Evolutionary conservation across 2,888 invertebrate genomes (phyloP), one percentile per base, ranked within the genome.

Genomic region (Trichacis sp.): DNA sequence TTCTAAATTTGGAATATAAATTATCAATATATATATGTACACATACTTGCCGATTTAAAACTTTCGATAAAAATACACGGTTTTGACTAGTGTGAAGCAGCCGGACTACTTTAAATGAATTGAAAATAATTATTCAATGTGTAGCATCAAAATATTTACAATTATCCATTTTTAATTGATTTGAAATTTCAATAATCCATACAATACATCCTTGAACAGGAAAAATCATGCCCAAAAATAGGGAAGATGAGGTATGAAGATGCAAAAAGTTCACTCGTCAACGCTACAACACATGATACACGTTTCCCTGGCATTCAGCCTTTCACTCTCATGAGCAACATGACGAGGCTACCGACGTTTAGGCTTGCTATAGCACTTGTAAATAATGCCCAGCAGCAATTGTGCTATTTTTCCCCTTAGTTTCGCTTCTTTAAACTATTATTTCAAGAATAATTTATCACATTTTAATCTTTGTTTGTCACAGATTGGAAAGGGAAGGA

Each of bases 381-480:
- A 82, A 83, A 81, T 82, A 82, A 81, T 82, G 80, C 80, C 81
- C 81, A 81, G 82, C 81, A 81, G 83, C 80, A 79, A 81, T 80
- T 81, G 78, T 82, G 80, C 80, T 80, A 80, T 81, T 80, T 76
- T 73, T 72, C 71, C 63, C 15, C 66, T 72, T 70, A 58, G 66
- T 68, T 71, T 66, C 59, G 69, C 68, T 75, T 74, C 73, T 75
- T 73, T 78, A 75, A 77, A 77, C 77, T 79, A 77, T 79, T 79
- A 77, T 77, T 79, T 78, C 79, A 79, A 79, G 79, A 81, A 80
- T 80, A 80, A 81, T 81, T 81, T 80, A 81, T 81, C 78, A 81
- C 81, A 79, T 80, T 79, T 80, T 77, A 74, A 74, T 76, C 72
- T 74, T 77, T 73, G 73, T 74, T 77, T 73, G 73, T 81, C 81